Evolutionary conservation across 2,888 invertebrate species (phyloP).

Genomic region (Cotesia congregata): DNA sequence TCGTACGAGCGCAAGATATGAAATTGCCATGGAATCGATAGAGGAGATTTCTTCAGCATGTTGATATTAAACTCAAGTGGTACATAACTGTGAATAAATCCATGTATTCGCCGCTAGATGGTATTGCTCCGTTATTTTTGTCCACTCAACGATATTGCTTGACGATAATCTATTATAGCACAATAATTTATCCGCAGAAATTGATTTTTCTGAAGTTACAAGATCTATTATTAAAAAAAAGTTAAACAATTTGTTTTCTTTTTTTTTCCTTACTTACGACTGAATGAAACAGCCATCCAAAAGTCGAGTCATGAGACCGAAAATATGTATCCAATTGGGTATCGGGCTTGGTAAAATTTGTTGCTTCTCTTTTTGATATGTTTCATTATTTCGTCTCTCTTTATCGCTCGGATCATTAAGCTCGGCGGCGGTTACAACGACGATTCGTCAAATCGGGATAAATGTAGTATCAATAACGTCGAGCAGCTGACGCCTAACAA

Average conservation of each 20-base stretch:
- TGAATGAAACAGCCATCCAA: slow-evolving; percentile 30
- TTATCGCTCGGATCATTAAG: slow-evolving; percentile 64
- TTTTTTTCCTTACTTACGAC: neutral
- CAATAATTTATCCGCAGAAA: neutral
- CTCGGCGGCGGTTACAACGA: slow-evolving; percentile 57
- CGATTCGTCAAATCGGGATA: slow-evolving; percentile 70
- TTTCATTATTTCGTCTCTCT: slow-evolving; percentile 30
- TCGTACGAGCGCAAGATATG: neutral
- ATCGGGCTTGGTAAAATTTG: slow-evolving; percentile 14
- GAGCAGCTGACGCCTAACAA: slow-evolving; percentile 67
- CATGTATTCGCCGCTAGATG: neutral
- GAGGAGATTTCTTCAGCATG: neutral
- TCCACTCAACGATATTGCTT: neutral
- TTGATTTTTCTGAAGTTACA: neutral
- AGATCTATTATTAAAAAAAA: neutral
- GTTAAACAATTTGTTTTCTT: slow-evolving; percentile 8
- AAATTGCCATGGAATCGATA: neutral
- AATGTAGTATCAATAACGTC: slow-evolving; percentile 71
- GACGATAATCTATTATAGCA: neutral
- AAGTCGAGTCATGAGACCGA: slow-evolving; percentile 38
- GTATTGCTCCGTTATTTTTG: neutral
- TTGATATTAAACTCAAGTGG: neutral
- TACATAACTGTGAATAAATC: neutral
- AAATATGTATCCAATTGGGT: slow-evolving; percentile 28
- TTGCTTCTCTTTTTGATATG: slow-evolving; percentile 24